phyloP scores from a whole-genome alignment of 1,140 invertebrate species.

The Colletes gigas region DNA sequence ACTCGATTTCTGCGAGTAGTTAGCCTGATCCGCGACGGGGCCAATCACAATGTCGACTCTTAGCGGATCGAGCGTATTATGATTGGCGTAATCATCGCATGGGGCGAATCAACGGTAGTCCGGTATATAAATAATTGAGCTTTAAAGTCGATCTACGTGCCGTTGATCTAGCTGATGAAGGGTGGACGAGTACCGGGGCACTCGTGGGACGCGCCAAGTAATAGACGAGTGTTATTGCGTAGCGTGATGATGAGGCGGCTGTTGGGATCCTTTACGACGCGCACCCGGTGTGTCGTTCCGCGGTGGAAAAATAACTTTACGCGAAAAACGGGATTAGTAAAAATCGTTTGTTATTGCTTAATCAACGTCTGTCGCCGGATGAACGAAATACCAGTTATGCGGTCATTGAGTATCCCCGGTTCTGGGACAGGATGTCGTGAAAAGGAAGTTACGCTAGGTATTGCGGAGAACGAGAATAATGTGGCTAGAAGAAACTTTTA shows the following conservation, averaged over 20 bases:
- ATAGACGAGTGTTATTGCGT: constrained; percentile 49
- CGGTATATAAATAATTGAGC: constrained; percentile 60
- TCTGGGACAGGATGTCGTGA: no score
- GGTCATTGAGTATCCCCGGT: neutral
- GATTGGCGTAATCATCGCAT: constrained; percentile 58
- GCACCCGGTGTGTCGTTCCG: constrained; percentile 8
- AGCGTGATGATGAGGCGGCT: constrained; percentile 50
- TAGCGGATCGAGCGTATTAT: constrained; percentile 47
- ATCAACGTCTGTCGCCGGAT: constrained; percentile 30
- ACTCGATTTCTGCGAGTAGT: constrained; percentile 46
- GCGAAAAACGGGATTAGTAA: constrained; percentile 34
- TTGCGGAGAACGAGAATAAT: no score
- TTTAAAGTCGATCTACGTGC: constrained; percentile 56
- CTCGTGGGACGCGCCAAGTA: constrained; percentile 41
- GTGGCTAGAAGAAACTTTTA: no score
- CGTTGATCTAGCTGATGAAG: constrained; percentile 47
- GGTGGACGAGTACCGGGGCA: constrained; percentile 26
- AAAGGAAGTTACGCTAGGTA: no score
- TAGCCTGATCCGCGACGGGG: constrained; percentile 42
- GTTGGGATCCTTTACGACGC: constrained; percentile 39
- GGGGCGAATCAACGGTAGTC: constrained; percentile 45
- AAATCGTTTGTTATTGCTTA: constrained; percentile 45
- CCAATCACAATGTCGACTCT: constrained; percentile 56
- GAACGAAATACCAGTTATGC: neutral
- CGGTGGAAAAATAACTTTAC: constrained; percentile 42